Percentiles rank a stretch among this genome's conserved stretches.
phyloP scores from a whole-genome alignment of 2,888 invertebrate species.

The Cantharis nigra region DNA sequence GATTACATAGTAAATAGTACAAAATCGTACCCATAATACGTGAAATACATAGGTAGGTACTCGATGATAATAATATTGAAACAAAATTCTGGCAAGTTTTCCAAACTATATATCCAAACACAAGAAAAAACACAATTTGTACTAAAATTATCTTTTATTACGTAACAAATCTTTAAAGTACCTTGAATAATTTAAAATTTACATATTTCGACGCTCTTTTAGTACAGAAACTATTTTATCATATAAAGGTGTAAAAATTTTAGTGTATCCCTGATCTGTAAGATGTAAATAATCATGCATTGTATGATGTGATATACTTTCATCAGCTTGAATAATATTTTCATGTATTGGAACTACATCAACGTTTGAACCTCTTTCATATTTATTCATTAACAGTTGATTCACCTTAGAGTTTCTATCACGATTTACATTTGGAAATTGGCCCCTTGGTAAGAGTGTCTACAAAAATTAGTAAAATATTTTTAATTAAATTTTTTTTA shows the following conservation, averaged over 20 bases:
- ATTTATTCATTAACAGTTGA: conserved; percentile 56
- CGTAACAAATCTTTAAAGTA: background rate
- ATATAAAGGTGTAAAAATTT: conserved; percentile 63
- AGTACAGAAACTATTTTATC: conserved; percentile 44
- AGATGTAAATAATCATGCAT: conserved; percentile 74
- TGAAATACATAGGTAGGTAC: background rate
- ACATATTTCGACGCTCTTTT: background rate
- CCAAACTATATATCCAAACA: too few species aligned
- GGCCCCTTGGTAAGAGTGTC: conserved; percentile 70
- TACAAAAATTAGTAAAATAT: conserved; percentile 45
- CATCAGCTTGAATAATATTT: conserved; percentile 57
- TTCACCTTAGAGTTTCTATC: conserved; percentile 66
- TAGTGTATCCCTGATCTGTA: conserved; percentile 66
- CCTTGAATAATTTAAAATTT: background rate
- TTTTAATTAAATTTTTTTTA: background rate
- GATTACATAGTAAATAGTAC: background rate
- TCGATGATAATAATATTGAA: too few species aligned
- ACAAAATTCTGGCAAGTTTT: too few species aligned
- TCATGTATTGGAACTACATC: conserved; percentile 51
- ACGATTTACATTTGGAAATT: conserved; percentile 65
- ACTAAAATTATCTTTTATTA: background rate
- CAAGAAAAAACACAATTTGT: background rate
- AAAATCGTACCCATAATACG: background rate
- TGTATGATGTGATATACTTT: conserved; percentile 65
- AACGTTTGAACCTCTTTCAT: conserved; percentile 38